Base-by-base conservation (phyloP, 2,888 invertebrate genomes). In the Tenthredo distinguenda region DNA sequence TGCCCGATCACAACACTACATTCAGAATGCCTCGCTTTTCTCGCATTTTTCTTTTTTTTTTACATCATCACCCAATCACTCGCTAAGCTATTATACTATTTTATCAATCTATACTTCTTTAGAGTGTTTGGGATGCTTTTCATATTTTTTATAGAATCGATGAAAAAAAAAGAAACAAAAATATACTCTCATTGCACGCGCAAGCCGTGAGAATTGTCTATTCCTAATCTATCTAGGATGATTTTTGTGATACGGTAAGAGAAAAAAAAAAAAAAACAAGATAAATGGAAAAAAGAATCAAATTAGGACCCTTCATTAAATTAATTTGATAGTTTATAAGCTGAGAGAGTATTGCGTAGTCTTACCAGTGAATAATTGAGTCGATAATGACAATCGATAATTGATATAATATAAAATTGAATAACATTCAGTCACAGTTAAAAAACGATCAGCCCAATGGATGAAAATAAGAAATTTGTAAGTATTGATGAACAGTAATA, bases 1-100 rank as follows among this genome's bases (percentile, higher is more conserved):
- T 92, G 92, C 91, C 91, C 92, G 92, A 92, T 91, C 90, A 92
- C 89, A 92, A 92, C 90, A 91, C 93, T 94, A 94, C 94, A 94
- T 93, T 93, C 93, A 93, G 93, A 94, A 91, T 90, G 90, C 88
- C 90, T 90, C 90, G 88, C 79, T 79, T 79, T 79, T 26, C 62
- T 62, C 79, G 58, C 58, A 79, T 79, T 79, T 18, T 37, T 79
- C 6, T 62, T 62, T 62, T 62, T 62, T 62, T 26, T 62, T 26
- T 12, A 37, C 79, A 62, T 58, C 5, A 77, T 34, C 18, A 77
- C n/a, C 34, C 55, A 50, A 34, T 55, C 55, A 77, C n/a, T 43
- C 77, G 31, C 77, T 77, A 77, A 62, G 62, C 77, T 50, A 18
- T 34, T 21, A 6, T 34, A 77, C 50, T 18, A 34, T 34, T 55